phyloP scores from a whole-genome alignment of 2,797 vertebrate species.

The Morus bassanus region DNA sequence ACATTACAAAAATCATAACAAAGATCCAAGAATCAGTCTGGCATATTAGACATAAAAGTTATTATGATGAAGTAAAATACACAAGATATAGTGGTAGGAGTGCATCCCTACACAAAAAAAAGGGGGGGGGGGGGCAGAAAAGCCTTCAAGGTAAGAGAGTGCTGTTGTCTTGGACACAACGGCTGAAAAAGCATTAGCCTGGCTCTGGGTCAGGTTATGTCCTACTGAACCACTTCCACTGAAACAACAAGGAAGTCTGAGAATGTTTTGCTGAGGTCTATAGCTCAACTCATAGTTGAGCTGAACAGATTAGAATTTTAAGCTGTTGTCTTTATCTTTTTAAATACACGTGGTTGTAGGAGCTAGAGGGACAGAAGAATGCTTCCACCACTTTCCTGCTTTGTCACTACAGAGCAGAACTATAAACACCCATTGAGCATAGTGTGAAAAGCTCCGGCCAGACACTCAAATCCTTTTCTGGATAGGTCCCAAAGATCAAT shows the following conservation, averaged over 20 bases:
- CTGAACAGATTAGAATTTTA: conserved; percentile 21
- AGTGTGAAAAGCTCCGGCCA: not conserved
- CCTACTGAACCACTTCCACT: not conserved
- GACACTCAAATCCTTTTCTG: conserved; percentile 52
- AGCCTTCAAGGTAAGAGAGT: not conserved
- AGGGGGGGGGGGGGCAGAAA: not conserved
- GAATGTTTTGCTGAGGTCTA: not conserved
- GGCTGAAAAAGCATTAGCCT: not conserved
- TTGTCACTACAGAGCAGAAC: conserved; percentile 20
- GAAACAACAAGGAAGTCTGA: conserved; percentile 16
- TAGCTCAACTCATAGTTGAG: not conserved
- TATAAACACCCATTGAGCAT: not conserved
- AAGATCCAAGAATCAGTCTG: not conserved
- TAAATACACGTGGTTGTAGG: not conserved
- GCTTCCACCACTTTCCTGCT: not conserved
- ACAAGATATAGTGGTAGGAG: not conserved
- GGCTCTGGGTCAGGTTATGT: not conserved
- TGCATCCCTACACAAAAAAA: too few species aligned
- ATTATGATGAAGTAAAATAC: not conserved
- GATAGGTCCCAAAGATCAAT: conserved; percentile 41
- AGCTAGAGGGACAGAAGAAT: not conserved
- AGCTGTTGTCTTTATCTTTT: conserved; percentile 19
- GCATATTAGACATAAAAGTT: not conserved
- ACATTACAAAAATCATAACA: not conserved
- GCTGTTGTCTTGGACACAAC: not conserved